These are phyloP conservation scores for Tenthredo scrophulariae DNA, from an alignment of 2,888 invertebrate genomes.

Conservation along the genomic window DNA sequence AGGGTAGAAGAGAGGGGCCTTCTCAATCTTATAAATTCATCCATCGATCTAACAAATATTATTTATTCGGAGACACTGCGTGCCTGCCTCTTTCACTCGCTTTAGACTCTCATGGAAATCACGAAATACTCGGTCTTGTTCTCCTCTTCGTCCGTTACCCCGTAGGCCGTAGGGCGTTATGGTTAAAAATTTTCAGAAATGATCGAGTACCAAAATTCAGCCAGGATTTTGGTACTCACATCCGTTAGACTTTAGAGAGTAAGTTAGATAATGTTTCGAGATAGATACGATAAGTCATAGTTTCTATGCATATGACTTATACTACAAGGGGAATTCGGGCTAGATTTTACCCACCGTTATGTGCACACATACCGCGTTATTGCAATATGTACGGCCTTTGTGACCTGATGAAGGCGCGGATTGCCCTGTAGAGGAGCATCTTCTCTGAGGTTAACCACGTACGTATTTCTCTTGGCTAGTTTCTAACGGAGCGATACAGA, in stretches of 20 bases:
- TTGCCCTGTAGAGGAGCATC: neutral
- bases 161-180: too few relatives aligned
- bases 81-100: slow-evolving; percentile 55
- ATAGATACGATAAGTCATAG: neutral
- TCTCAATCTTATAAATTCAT: slow-evolving; percentile 45
- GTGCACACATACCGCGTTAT: neutral
- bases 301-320: neutral
- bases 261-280: neutral
- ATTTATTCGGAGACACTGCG: slow-evolving; percentile 63
- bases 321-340: neutral
- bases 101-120: slow-evolving; percentile 7
- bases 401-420: slow-evolving; percentile 20
- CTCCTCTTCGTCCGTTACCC: neutral
- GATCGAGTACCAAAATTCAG: neutral
- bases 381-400: neutral
- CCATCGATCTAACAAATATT: slow-evolving; percentile 66
- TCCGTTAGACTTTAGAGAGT: neutral
- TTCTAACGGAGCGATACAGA: slow-evolving; percentile 40
- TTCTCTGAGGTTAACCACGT: slow-evolving; percentile 47
- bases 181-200: neutral
- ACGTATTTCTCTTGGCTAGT: neutral
- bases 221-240: neutral
- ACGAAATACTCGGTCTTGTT: slow-evolving; percentile 15
- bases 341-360: neutral
- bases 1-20: neutral